Evolutionary conservation across 2,888 invertebrate species (phyloP).

Genomic region (Eutolmus rufibarbis): DNA sequence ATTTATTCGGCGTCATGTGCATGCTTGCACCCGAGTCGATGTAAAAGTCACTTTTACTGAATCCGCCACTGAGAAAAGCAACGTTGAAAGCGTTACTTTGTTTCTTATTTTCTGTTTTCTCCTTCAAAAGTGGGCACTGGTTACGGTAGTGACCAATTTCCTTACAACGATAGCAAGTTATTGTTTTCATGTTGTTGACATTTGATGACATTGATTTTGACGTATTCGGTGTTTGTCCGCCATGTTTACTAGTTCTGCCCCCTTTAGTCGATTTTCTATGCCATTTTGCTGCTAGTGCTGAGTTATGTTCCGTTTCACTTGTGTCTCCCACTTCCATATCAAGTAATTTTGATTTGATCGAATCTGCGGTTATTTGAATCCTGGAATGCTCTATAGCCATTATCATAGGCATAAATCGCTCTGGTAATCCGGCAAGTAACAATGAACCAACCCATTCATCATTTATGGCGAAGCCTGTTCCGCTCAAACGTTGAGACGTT

Average conservation of each 20-base stretch:
- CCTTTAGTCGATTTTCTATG: no score
- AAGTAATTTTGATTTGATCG: no score
- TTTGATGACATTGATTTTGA: no score
- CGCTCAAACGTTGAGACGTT: slow-evolving; percentile 2
- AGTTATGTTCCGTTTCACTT: no score
- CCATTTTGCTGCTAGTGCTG: no score
- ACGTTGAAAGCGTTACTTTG: no score
- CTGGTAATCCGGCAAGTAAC: slow-evolving; percentile 46
- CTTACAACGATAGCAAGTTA: no score
- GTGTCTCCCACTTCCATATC: no score
- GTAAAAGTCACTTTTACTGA: slow-evolving; percentile 52
- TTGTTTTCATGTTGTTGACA: no score
- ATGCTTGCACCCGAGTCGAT: slow-evolving; percentile 52
- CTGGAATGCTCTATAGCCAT: slow-evolving; percentile 48
- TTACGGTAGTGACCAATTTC: slow-evolving; percentile 7
- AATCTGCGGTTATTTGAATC: slow-evolving; percentile 11
- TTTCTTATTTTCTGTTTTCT: slow-evolving; percentile 45
- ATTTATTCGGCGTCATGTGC: slow-evolving; percentile 48
- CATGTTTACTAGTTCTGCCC: no score
- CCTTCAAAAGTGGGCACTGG: slow-evolving; percentile 23
- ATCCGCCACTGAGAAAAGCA: slow-evolving; percentile 48
- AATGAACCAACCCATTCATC: slow-evolving; percentile 45
- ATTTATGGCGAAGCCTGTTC: slow-evolving; percentile 40
- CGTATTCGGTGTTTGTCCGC: no score
- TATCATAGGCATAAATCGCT: slow-evolving; percentile 45